Evolutionary conservation across 2,113 vertebrate genomes (phyloP).

Genomic region (Engraulis encrasicolus): DNA sequence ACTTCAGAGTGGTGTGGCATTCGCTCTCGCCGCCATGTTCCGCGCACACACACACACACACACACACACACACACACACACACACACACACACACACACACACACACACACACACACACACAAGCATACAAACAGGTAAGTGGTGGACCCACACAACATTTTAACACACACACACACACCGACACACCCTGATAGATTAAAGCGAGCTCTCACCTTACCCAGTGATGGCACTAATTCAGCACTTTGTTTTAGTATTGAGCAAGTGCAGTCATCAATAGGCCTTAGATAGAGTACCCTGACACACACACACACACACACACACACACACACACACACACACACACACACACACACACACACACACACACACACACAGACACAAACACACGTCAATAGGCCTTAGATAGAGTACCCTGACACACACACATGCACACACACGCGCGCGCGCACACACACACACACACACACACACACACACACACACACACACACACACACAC

Average conservation of each 20-base stretch:
- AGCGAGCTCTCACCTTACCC: constrained; percentile 55
- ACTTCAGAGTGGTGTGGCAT: too few species aligned
- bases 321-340: neutral
- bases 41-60: neutral
- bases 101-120: constrained; percentile 27
- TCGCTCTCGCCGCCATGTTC: too few species aligned
- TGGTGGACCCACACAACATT: constrained; percentile 23
- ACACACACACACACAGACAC: constrained; percentile 24
- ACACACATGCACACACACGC: neutral
- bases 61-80: neutral
- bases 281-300: constrained; percentile 71
- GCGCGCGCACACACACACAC: neutral
- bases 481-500: constrained; percentile 24
- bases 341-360: constrained; percentile 24
- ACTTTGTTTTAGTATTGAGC: constrained; percentile 76
- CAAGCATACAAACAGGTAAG: neutral
- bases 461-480: constrained; percentile 21
- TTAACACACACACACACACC: constrained; percentile 24
- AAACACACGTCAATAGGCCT: constrained; percentile 68
- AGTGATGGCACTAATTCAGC: constrained; percentile 69
- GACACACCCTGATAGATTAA: neutral
- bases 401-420: constrained; percentile 70
- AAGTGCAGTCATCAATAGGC: constrained; percentile 71
- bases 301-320: constrained; percentile 26
- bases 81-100: constrained; percentile 22